phyloP scores from a whole-genome alignment of 2,888 invertebrate species.

The Caradrina kadenii region DNA sequence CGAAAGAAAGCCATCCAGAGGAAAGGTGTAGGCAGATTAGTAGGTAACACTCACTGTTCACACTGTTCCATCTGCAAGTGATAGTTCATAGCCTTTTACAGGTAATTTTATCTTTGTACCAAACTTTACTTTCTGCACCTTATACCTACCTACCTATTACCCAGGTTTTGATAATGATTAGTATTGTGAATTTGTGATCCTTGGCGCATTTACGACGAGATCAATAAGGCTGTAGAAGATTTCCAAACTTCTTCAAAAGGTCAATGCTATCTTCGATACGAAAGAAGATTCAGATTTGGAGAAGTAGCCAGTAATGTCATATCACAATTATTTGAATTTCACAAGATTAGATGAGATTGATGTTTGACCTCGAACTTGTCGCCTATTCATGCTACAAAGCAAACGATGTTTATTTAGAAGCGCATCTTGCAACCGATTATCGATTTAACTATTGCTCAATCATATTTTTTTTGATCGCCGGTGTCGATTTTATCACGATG shows the following conservation, averaged over 20 bases:
- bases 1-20: not conserved
- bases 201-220: not conserved
- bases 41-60: not conserved
- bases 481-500: conserved; percentile 38
- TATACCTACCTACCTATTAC: too few relatives aligned
- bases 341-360: conserved; percentile 68
- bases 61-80: not conserved
- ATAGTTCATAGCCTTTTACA: too few relatives aligned
- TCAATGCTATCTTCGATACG: conserved; percentile 38
- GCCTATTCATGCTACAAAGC: conserved; percentile 70
- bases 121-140: too few relatives aligned
- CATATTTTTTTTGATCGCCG: conserved; percentile 33
- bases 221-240: conserved; percentile 19
- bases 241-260: conserved; percentile 39
- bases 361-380: conserved; percentile 80
- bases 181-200: conserved; percentile 7
- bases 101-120: too few relatives aligned
- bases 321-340: conserved; percentile 63
- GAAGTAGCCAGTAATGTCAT: conserved; percentile 51
- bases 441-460: conserved; percentile 62
- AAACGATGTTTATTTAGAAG: conserved; percentile 80
- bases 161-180: not conserved
- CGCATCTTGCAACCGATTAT: conserved; percentile 69
- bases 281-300: conserved; percentile 24
- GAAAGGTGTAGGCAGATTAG: conserved; percentile 13